A percentile compares a stretch with the other conserved stretches of the same genome.
Evolutionary conservation across 1,140 invertebrate species (phyloP).

Genomic region (Ceratina japonica): DNA sequence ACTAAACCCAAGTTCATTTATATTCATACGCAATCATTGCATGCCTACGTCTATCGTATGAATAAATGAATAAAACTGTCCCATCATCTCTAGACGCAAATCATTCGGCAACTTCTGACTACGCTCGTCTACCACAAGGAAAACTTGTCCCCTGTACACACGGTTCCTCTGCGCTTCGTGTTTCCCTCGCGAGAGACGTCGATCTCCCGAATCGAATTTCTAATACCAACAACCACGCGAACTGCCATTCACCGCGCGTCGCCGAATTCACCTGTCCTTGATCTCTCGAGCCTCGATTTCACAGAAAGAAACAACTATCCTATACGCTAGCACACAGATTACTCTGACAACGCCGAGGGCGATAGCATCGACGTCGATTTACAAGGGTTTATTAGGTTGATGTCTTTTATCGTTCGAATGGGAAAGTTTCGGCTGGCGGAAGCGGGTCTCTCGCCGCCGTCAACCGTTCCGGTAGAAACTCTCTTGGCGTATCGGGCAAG

Average conservation of each 20-base stretch:
- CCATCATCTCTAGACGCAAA: too few relatives aligned
- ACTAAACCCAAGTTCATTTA: too few relatives aligned
- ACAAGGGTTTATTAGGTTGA: slow-evolving; percentile 34
- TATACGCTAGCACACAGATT: not conserved
- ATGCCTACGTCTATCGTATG: too few relatives aligned
- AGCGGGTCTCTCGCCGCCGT: not conserved
- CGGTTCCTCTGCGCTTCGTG: not conserved
- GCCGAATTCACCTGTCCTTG: not conserved
- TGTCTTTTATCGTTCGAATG: slow-evolving; percentile 24
- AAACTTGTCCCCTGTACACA: not conserved
- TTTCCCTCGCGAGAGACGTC: not conserved
- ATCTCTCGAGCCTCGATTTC: not conserved
- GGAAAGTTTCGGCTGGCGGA: slow-evolving; percentile 5
- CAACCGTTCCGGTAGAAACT: not conserved
- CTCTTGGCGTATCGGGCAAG: not conserved
- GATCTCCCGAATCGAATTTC: not conserved
- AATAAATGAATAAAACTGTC: too few relatives aligned
- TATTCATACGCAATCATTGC: too few relatives aligned
- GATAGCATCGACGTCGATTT: slow-evolving; percentile 5
- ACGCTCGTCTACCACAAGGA: too few relatives aligned
- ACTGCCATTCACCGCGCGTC: not conserved
- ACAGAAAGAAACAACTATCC: slow-evolving; percentile 2
- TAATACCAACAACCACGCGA: not conserved
- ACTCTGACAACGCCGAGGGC: not conserved
- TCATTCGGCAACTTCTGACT: not conserved